Percentiles rank a stretch among this genome's conserved stretches.
Conservation (phyloP, 1,140 invertebrate genomes). For the Drosophila sucinea region DNA sequence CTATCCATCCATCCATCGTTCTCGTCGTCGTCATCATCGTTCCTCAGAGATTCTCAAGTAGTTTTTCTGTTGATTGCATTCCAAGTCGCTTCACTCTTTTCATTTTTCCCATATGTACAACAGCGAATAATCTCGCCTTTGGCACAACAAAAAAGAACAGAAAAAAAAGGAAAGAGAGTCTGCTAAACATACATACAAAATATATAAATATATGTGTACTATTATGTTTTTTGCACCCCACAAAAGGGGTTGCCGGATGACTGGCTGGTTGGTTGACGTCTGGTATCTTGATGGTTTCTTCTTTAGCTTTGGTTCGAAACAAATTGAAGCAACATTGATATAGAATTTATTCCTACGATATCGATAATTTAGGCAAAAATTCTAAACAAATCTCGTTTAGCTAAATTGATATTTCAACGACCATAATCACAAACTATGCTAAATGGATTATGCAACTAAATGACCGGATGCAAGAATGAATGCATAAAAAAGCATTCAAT, state of each 20-base stretch:
- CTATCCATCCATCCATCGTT: not conserved
- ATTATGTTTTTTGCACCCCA: constrained; percentile 7
- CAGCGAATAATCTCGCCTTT: constrained; percentile 37
- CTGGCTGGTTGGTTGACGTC: not conserved
- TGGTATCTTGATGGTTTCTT: not conserved
- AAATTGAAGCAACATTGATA: too few species aligned
- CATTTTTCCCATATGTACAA: constrained; percentile 67
- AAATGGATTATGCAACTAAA: too few species aligned
- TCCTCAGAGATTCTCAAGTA: constrained; percentile 67
- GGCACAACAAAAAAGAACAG: constrained; percentile 26
- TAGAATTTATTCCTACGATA: too few species aligned
- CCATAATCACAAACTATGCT: too few species aligned
- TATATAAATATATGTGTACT: not conserved
- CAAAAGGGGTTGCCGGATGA: constrained; percentile 2
- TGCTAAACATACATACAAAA: constrained; percentile 5
- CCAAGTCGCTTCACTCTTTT: constrained; percentile 62
- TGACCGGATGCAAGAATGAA: too few species aligned
- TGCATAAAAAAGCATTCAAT: too few species aligned
- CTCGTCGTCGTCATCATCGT: constrained; percentile 26
- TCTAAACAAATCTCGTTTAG: too few species aligned
- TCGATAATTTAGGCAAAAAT: too few species aligned
- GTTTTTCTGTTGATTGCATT: constrained; percentile 77
- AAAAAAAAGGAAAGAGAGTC: constrained; percentile 44
- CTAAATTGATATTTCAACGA: too few species aligned
- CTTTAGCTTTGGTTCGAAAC: not conserved